phyloP scores from a whole-genome alignment of 2,113 vertebrate genomes.

The Dendropsophus ebraccatus region DNA sequence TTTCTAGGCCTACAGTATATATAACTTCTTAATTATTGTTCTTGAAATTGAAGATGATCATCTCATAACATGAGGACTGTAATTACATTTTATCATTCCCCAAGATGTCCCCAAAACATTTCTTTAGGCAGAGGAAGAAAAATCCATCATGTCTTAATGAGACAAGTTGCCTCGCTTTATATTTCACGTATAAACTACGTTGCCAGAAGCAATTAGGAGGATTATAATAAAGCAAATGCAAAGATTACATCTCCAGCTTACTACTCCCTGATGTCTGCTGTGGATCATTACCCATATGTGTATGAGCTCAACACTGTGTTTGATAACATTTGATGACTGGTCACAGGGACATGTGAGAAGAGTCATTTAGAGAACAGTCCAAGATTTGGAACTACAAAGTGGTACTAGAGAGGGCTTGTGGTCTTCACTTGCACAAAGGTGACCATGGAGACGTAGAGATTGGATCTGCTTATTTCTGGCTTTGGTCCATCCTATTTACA shows the following conservation, averaged over 20 bases:
- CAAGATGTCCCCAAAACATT: neutral
- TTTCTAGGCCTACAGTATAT: neutral
- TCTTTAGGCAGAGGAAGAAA: neutral
- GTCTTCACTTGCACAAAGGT: neutral
- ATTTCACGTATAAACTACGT: slow-evolving; percentile 7
- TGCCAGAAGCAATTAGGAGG: slow-evolving; percentile 8
- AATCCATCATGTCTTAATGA: slow-evolving; percentile 15
- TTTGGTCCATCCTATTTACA: too few species aligned
- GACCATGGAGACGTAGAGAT: too few species aligned
- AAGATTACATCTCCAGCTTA: neutral
- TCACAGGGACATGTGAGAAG: too few species aligned
- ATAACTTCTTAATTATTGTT: slow-evolving; percentile 1
- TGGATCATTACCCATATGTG: neutral
- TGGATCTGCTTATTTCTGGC: too few species aligned
- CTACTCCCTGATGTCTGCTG: neutral
- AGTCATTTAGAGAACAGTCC: too few species aligned
- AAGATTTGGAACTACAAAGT: neutral
- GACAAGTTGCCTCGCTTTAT: neutral
- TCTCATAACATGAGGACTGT: neutral
- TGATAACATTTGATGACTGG: too few species aligned
- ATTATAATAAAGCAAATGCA: slow-evolving; percentile 18
- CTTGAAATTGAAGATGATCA: neutral
- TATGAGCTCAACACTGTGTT: neutral
- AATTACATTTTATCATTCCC: slow-evolving; percentile 22
- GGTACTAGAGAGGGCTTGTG: neutral